A percentile compares a stretch with the other conserved stretches of the same genome.
phyloP scores from a whole-genome alignment of 2,888 invertebrate species.

The Salticus scenicus region DNA sequence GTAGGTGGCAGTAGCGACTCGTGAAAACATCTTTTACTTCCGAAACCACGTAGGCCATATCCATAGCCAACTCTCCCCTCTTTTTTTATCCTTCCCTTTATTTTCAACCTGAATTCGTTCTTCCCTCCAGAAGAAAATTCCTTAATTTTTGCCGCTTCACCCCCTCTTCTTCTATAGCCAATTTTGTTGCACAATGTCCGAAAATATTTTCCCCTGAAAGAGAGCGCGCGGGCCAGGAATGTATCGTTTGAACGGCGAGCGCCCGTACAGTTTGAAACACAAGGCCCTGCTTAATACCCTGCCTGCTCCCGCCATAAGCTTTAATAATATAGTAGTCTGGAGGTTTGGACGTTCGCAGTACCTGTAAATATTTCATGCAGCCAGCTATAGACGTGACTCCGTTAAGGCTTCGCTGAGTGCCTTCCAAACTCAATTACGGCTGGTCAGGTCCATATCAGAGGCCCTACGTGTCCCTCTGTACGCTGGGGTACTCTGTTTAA shows the following conservation, averaged over 20 bases:
- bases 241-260: slow-evolving; percentile 22
- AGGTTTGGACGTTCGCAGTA: slow-evolving; percentile 48
- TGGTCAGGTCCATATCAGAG: slow-evolving; percentile 60
- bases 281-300: slow-evolving; percentile 49
- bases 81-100: slow-evolving; percentile 20
- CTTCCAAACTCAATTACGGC: slow-evolving; percentile 64
- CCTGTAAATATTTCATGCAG: slow-evolving; percentile 64
- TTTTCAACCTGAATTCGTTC: slow-evolving; percentile 24
- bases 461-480: slow-evolving; percentile 51
- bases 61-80: slow-evolving; percentile 27
- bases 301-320: slow-evolving; percentile 56
- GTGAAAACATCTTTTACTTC: slow-evolving; percentile 44
- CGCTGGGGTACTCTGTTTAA: slow-evolving; percentile 54
- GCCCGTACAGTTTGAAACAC: slow-evolving; percentile 36
- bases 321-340: slow-evolving; percentile 59
- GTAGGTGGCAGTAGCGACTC: slow-evolving; percentile 47
- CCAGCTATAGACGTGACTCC: slow-evolving; percentile 58
- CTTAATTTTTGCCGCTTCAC: slow-evolving; percentile 48
- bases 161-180: slow-evolving; percentile 11
- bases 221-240: slow-evolving; percentile 19
- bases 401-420: slow-evolving; percentile 57
- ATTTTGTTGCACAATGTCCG: slow-evolving; percentile 51
- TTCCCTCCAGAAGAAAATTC: slow-evolving; percentile 30
- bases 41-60: slow-evolving; percentile 54
- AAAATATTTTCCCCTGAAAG: slow-evolving; percentile 58